phyloP scores from a whole-genome alignment of 2,797 vertebrate genomes.

The Acanthornis magna region DNA sequence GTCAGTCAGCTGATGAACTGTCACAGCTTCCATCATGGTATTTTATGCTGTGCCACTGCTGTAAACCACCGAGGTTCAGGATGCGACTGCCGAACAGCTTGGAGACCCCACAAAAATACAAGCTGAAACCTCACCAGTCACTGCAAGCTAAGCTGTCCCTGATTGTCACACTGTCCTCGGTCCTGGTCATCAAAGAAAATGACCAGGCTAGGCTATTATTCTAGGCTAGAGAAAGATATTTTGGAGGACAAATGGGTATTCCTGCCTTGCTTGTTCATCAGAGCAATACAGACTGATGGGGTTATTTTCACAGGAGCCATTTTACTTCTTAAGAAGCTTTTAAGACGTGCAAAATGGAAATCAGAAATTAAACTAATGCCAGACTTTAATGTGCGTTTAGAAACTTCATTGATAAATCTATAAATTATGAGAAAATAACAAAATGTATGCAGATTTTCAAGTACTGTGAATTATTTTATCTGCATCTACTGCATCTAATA shows the following conservation, averaged over 20 bases:
- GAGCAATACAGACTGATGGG: neutral
- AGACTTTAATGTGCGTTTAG: neutral
- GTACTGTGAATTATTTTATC: neutral
- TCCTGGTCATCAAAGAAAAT: neutral
- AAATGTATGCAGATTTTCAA: neutral
- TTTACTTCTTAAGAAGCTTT: conserved; percentile 13
- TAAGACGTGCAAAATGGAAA: neutral
- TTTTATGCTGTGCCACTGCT: neutral
- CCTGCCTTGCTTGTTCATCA: neutral
- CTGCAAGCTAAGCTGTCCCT: neutral
- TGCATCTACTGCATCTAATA: neutral
- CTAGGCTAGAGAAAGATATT: neutral
- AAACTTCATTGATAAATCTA: conserved; percentile 23
- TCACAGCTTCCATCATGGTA: neutral
- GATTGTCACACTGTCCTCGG: neutral
- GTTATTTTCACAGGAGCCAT: conserved; percentile 14
- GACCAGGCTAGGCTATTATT: neutral
- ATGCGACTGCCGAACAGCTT: neutral
- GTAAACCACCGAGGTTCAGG: neutral
- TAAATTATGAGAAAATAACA: conserved; percentile 32
- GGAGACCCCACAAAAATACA: neutral
- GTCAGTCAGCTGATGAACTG: conserved; percentile 37
- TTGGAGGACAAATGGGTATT: neutral
- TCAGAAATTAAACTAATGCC: neutral
- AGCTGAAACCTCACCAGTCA: neutral